phyloP scores from a whole-genome alignment of 2,888 invertebrate species.

The Gisinianus flammeolus region DNA sequence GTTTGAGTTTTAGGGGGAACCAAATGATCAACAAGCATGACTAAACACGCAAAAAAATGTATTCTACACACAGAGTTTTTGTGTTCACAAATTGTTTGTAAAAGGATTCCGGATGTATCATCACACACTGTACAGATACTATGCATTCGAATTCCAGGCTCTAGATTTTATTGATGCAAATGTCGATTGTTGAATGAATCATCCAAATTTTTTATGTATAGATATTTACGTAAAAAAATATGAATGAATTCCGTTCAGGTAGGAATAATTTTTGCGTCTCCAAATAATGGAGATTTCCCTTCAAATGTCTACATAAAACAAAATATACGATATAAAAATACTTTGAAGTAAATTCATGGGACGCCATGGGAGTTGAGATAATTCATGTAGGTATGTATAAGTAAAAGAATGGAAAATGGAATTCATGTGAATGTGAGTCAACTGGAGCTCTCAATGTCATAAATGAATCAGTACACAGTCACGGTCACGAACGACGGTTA shows the following conservation, averaged over 20 bases:
- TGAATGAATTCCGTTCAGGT: too few relatives aligned
- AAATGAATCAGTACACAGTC: constrained; percentile 5
- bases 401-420: not conserved
- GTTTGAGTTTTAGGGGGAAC: not conserved
- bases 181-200: not conserved
- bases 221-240: too few relatives aligned
- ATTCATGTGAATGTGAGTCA: not conserved
- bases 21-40: not conserved
- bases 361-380: not conserved
- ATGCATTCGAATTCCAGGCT: not conserved
- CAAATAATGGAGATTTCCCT: too few relatives aligned
- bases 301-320: too few relatives aligned
- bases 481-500: not conserved
- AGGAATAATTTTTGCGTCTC: too few relatives aligned
- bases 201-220: too few relatives aligned
- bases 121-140: too few relatives aligned
- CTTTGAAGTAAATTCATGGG: not conserved
- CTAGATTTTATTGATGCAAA: not conserved
- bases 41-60: not conserved
- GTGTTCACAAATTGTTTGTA: not conserved
- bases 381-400: not conserved
- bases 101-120: too few relatives aligned
- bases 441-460: constrained; percentile 1
- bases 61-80: too few relatives aligned
- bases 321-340: not conserved